Base-by-base conservation (phyloP, 2,888 invertebrate species). In the Venusia cambrica region DNA sequence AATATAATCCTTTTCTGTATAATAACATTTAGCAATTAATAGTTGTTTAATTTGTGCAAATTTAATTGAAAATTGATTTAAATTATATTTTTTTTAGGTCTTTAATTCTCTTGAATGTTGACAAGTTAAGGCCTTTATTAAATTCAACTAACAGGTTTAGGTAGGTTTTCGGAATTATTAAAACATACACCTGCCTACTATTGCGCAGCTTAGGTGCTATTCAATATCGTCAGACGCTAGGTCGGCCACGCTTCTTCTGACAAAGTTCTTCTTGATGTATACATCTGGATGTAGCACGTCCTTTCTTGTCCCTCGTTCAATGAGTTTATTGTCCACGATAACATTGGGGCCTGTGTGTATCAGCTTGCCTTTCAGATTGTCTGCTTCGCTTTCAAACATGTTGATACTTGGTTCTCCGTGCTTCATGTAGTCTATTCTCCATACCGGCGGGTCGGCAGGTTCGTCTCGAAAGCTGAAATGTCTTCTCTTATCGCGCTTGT, bases 381-480 rank as follows among this genome's bases (percentile, higher is more conserved):
- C 69, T 0, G 55, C 48, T 2, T 68, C 68, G 22, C 54, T 62
- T 0, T 48, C 61, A 6, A 74, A 66, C 46, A 65, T 51, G 45
- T 74, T 73, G 0, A 76, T 12, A 12, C 67, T 70, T 0, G 81
- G 74, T 3, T 78, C 76, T 0, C 80, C 81, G 29, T 81, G 84
- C 44, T 79, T 83, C 62, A 63, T 69, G 46, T 84, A 85, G 44
- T 85, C 84, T 31, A 84, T 81, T 29, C 79, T 54, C 85, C 85
- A 85, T 0, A 77, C 68, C 0, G 81, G 71, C 0, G 71, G 57
- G 7, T 77, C 64, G 0, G 48, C 54, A 0, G 68, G 60, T 2
- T 75, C 67, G 2, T 46, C 41, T 20, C 67, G 66, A 30, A 66
- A 76, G 3, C 54, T 45, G 17, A 65, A 54, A 11, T 61, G 66